These are phyloP conservation scores for Gnatocerus cornutus DNA, from an alignment of 2,888 invertebrate genomes.

Conservation along the genomic window DNA sequence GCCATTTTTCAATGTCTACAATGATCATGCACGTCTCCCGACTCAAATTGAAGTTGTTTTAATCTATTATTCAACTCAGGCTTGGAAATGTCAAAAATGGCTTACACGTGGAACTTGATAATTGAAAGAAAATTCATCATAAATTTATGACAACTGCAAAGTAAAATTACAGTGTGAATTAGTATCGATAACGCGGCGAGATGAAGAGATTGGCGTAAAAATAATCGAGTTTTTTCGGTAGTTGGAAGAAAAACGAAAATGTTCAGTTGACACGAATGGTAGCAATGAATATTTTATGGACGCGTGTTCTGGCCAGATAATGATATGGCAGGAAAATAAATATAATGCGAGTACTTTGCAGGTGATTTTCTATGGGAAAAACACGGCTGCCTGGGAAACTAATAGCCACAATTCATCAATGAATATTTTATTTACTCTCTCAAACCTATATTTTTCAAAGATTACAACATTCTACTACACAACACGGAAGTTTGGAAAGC, in stretches of 20 bases:
- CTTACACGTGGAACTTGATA: no score
- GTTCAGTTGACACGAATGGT: conserved; percentile 50
- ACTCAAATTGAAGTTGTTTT: conserved; percentile 30
- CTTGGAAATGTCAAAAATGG: conserved; percentile 16
- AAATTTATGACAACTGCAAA: no score
- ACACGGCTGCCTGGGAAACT: conserved; percentile 57
- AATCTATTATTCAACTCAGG: conserved; percentile 43
- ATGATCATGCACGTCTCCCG: conserved; percentile 43
- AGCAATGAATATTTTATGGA: conserved; percentile 61
- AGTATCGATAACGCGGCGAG: not conserved
- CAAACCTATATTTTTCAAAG: conserved; percentile 46
- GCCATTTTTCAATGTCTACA: conserved; percentile 51
- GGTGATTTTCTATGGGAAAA: conserved; percentile 67
- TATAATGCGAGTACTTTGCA: conserved; percentile 63
- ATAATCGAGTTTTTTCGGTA: conserved; percentile 23
- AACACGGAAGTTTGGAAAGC: conserved; percentile 24
- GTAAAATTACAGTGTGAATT: not conserved
- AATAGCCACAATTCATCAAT: conserved; percentile 62
- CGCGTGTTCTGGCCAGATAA: conserved; percentile 62
- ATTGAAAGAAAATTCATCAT: no score
- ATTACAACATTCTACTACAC: conserved; percentile 30
- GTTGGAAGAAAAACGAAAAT: conserved; percentile 44
- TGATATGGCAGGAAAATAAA: conserved; percentile 65
- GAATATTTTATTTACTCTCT: conserved; percentile 60
- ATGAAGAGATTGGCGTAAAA: conserved; percentile 29